Conservation (phyloP, 2,113 vertebrate genomes). For the Felis chaus region DNA sequence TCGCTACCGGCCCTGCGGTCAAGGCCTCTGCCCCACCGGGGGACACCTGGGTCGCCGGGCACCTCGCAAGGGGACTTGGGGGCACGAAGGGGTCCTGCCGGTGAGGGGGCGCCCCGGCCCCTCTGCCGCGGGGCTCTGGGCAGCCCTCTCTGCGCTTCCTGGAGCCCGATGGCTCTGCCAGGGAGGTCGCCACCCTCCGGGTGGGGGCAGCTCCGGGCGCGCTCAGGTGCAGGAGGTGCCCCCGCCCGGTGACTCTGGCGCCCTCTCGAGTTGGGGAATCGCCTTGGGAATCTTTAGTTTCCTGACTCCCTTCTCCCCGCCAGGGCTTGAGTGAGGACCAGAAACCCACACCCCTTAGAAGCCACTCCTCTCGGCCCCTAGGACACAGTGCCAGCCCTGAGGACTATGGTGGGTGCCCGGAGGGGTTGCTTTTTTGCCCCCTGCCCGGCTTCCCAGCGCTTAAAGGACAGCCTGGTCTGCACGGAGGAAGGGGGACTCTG, state of each 20-base stretch:
- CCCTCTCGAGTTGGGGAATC: not conserved
- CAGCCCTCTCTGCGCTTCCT: not conserved
- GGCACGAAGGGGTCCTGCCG: not conserved
- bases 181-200: accelerated
- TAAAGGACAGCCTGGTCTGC: not conserved
- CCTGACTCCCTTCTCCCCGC: not conserved
- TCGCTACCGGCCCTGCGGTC: not conserved
- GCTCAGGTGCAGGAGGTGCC: not conserved
- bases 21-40: not conserved
- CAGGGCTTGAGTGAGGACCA: not conserved
- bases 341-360: not conserved
- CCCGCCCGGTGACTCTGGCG: not conserved
- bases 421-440: no score
- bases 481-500: not conserved
- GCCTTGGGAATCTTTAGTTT: not conserved
- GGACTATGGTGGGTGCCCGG: not conserved
- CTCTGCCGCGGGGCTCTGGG: not conserved
- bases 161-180: not conserved
- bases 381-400: not conserved
- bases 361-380: accelerated
- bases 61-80: not conserved
- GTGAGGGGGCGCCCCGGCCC: accelerated
- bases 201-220: no score
- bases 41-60: not conserved
- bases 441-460: not conserved